These are phyloP conservation scores for Cremastobaeus sp. DNA, from an alignment of 2,888 invertebrate genomes.

Conservation along the genomic window DNA sequence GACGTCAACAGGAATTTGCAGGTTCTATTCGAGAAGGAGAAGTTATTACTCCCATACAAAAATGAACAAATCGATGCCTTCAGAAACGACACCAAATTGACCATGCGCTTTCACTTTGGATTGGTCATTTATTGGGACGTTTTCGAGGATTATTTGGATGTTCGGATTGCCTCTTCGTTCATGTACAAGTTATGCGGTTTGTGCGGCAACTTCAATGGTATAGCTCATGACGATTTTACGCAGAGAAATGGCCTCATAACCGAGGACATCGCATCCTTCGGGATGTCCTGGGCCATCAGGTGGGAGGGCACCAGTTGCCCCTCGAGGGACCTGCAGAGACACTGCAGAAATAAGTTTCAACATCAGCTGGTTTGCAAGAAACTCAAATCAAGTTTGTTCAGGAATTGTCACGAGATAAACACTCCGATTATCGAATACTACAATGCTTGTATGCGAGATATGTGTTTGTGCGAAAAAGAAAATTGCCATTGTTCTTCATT, in stretches of 20 bases:
- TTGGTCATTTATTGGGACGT: slow-evolving; percentile 95
- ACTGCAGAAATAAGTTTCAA: slow-evolving; percentile 8
- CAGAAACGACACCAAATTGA: slow-evolving; percentile 90
- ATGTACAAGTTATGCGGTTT: slow-evolving; percentile 91
- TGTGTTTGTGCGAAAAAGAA: slow-evolving; percentile 90
- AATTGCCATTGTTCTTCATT: slow-evolving; percentile 94
- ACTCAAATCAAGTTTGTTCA: slow-evolving; percentile 82
- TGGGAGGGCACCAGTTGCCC: slow-evolving; percentile 82
- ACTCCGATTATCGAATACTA: slow-evolving; percentile 90
- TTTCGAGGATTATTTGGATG: slow-evolving; percentile 90
- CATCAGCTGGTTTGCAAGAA: slow-evolving; percentile 78
- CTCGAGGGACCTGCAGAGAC: slow-evolving; percentile 23
- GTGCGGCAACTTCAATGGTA: slow-evolving; percentile 96
- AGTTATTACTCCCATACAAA: no score
- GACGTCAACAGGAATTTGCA: slow-evolving; percentile 6
- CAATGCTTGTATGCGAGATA: slow-evolving; percentile 91
- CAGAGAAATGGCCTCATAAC: slow-evolving; percentile 84
- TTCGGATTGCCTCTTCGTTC: slow-evolving; percentile 86
- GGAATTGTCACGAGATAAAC: slow-evolving; percentile 85
- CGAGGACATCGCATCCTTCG: slow-evolving; percentile 85
- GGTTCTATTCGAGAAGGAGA: no score
- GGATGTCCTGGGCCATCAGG: slow-evolving; percentile 94
- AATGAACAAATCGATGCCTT: slow-evolving; percentile 94
- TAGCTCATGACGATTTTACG: slow-evolving; percentile 90
- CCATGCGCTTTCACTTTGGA: slow-evolving; percentile 85